Percentiles rank a stretch among this genome's conserved stretches.
These are phyloP conservation scores for Ptilodon capucinus DNA, from an alignment of 2,888 invertebrate species.

Conservation along the genomic window DNA sequence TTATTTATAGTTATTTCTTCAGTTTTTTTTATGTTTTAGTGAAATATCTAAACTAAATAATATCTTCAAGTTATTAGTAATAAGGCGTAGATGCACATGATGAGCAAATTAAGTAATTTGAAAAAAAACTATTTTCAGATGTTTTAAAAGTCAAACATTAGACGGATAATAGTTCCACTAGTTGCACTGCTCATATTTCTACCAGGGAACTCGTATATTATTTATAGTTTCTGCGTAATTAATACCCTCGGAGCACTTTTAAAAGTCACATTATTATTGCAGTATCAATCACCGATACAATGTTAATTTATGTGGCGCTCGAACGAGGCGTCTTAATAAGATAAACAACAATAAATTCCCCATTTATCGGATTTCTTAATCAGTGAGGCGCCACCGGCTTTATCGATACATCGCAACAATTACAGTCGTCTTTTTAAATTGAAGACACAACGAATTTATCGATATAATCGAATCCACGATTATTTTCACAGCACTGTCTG, in stretches of 20 bases:
- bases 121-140: too few relatives aligned
- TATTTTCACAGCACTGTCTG: slow-evolving; percentile 16
- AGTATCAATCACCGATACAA: neutral
- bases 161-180: too few relatives aligned
- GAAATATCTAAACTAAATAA: too few relatives aligned
- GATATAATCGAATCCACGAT: slow-evolving; percentile 14
- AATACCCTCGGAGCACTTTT: neutral
- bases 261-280: neutral
- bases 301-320: neutral
- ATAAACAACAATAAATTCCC: slow-evolving; percentile 4
- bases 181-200: too few relatives aligned
- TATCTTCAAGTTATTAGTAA: too few relatives aligned
- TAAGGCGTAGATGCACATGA: too few relatives aligned
- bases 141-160: too few relatives aligned
- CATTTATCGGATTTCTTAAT: slow-evolving; percentile 5
- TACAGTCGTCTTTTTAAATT: slow-evolving; percentile 14
- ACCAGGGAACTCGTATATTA: too few relatives aligned
- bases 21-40: too few relatives aligned
- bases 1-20: too few relatives aligned
- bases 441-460: slow-evolving; percentile 14
- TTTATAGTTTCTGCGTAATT: neutral
- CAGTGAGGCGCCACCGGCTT: slow-evolving; percentile 3
- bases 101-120: too few relatives aligned
- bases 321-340: neutral
- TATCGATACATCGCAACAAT: slow-evolving; percentile 8